Evolutionary conservation across 2,113 vertebrate genomes (phyloP).

Genomic region (Ptilonorhynchus violaceus): DNA sequence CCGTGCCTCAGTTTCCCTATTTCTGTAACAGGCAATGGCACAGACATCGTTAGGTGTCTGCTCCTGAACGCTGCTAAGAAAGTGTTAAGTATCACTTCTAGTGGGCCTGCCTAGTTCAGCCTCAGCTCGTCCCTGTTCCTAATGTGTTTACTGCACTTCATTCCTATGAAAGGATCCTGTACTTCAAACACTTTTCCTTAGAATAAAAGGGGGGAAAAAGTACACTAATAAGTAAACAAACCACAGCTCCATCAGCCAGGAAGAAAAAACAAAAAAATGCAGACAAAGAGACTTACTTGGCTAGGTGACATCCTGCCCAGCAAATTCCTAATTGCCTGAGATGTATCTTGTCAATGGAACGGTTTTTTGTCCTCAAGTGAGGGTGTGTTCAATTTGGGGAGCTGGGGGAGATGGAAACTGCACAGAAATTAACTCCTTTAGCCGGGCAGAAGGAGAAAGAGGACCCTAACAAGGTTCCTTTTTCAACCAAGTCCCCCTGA

Average conservation of each 20-base stretch:
- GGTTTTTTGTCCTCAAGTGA: not conserved
- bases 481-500: accelerated
- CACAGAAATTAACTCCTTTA: not conserved
- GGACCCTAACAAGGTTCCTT: not conserved
- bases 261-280: not conserved
- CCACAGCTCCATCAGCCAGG: not conserved
- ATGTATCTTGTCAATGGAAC: not conserved
- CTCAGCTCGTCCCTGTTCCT: not conserved
- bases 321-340: not conserved
- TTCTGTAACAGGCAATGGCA: not conserved
- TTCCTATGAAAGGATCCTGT: not conserved
- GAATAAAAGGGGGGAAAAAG: not conserved
- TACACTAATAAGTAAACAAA: not conserved
- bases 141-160: not conserved
- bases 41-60: not conserved
- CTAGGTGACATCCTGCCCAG: slow-evolving; percentile 24
- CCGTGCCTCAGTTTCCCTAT: not conserved
- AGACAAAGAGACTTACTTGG: not conserved
- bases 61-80: not conserved
- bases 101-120: not conserved
- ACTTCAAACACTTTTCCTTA: not conserved
- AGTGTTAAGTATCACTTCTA: not conserved
- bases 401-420: not conserved
- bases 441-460: not conserved
- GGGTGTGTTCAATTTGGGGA: not conserved